A percentile compares a stretch with the other conserved stretches of the same genome.
Conservation (phyloP, 2,888 invertebrate genomes). For the Isoperla grammatica region DNA sequence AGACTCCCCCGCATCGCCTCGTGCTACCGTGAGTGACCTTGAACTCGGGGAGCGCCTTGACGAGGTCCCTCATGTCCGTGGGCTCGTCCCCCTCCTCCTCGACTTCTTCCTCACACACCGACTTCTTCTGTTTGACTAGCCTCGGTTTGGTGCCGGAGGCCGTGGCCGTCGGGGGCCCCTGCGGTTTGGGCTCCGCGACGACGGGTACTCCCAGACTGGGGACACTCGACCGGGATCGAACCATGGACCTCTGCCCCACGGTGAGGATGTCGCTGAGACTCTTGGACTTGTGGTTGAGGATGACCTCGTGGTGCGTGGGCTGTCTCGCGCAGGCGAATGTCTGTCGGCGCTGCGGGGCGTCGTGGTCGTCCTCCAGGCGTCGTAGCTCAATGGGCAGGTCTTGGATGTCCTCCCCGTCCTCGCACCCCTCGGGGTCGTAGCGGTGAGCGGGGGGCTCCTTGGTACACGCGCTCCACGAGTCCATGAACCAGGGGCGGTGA, state of each 20-base stretch:
- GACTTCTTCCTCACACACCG: constrained; percentile 63
- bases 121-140: constrained; percentile 81
- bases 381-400: constrained; percentile 86
- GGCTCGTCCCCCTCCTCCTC: constrained; percentile 51
- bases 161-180: neutral
- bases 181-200: constrained; percentile 35
- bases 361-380: constrained; percentile 58
- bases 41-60: constrained; percentile 61
- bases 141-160: constrained; percentile 50
- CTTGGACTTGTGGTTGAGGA: constrained; percentile 60
- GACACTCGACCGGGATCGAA: constrained; percentile 69
- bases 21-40: constrained; percentile 38
- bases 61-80: constrained; percentile 62
- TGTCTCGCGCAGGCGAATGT: constrained; percentile 47
- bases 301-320: constrained; percentile 41
- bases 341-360: constrained; percentile 49
- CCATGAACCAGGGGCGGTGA: constrained; percentile 67
- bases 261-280: constrained; percentile 79
- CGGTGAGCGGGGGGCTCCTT: constrained; percentile 44
- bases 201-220: constrained; percentile 52
- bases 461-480: constrained; percentile 61
- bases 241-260: constrained; percentile 62
- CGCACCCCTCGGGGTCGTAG: constrained; percentile 53
- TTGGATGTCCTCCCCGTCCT: constrained; percentile 52
- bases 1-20: constrained; percentile 51